Evolutionary conservation across 2,797 vertebrate genomes (phyloP).

Genomic region (Pipistrellus nathusii): DNA sequence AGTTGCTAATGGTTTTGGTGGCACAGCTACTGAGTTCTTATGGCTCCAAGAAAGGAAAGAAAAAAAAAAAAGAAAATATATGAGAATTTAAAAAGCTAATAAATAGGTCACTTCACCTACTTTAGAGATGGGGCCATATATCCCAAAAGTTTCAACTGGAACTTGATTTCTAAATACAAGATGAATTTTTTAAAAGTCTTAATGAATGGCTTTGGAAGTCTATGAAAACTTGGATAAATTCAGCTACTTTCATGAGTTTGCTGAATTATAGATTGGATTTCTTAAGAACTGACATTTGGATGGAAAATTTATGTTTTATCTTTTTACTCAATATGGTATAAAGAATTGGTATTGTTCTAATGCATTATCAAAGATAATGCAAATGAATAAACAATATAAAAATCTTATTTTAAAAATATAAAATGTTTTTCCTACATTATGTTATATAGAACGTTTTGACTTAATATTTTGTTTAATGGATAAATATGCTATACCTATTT

Average conservation of each 20-base stretch:
- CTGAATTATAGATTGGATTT: slow-evolving; percentile 1
- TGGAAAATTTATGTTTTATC: slow-evolving; percentile 26
- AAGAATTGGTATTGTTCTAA: slow-evolving; percentile 30
- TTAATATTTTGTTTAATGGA: slow-evolving; percentile 35
- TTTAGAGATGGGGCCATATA: slow-evolving; percentile 40
- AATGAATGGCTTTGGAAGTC: slow-evolving; percentile 8
- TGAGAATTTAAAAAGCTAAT: neutral
- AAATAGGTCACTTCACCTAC: neutral
- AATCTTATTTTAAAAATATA: slow-evolving; percentile 10
- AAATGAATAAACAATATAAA: slow-evolving; percentile 33
- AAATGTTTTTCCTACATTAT: neutral
- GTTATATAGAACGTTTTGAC: slow-evolving; percentile 4
- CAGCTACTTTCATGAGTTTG: neutral
- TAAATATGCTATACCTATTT: neutral
- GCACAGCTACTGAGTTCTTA: slow-evolving; percentile 1
- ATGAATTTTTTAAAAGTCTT: slow-evolving; percentile 33
- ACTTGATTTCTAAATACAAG: slow-evolving; percentile 44
- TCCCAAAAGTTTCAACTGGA: slow-evolving; percentile 50
- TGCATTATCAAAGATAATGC: slow-evolving; percentile 30
- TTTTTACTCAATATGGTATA: neutral
- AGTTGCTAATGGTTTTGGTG: slow-evolving; percentile 35
- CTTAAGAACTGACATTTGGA: neutral
- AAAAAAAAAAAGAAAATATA: neutral
- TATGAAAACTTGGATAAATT: neutral
- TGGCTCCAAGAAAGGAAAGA: slow-evolving; percentile 40